Conservation (phyloP, 2,113 vertebrate species). For the Cynoglossus semilaevis region DNA sequence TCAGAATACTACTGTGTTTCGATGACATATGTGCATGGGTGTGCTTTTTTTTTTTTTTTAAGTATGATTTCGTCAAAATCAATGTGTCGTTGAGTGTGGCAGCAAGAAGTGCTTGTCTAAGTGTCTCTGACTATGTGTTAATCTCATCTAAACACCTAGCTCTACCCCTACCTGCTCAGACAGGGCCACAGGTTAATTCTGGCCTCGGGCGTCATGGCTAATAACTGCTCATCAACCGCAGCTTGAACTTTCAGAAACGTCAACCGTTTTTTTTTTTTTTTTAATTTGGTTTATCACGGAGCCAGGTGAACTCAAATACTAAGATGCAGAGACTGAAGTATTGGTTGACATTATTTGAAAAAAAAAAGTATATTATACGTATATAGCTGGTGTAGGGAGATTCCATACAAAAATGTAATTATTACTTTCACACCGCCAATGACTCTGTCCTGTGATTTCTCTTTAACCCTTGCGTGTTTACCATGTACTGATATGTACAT, state of each 20-base stretch:
- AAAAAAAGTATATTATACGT: neutral
- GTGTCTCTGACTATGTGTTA: conserved; percentile 63
- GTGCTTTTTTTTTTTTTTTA: conserved; percentile 35
- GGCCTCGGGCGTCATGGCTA: conserved; percentile 68
- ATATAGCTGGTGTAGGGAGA: too few relatives aligned
- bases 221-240: conserved; percentile 74
- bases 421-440: too few relatives aligned
- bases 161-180: conserved; percentile 76
- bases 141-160: conserved; percentile 73
- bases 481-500: too few relatives aligned
- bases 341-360: conserved; percentile 1
- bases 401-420: too few relatives aligned
- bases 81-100: conserved; percentile 42
- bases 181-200: conserved; percentile 78
- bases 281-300: conserved; percentile 46
- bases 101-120: conserved; percentile 41
- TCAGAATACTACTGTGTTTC: too few relatives aligned
- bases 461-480: too few relatives aligned
- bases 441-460: too few relatives aligned
- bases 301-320: conserved; percentile 30
- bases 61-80: conserved; percentile 24
- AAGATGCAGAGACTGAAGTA: too few relatives aligned
- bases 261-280: conserved; percentile 25
- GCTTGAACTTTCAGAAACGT: conserved; percentile 69
- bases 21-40: conserved; percentile 17